Conservation (phyloP, 2,888 invertebrate species). For the Teleogryllus oceanicus region DNA sequence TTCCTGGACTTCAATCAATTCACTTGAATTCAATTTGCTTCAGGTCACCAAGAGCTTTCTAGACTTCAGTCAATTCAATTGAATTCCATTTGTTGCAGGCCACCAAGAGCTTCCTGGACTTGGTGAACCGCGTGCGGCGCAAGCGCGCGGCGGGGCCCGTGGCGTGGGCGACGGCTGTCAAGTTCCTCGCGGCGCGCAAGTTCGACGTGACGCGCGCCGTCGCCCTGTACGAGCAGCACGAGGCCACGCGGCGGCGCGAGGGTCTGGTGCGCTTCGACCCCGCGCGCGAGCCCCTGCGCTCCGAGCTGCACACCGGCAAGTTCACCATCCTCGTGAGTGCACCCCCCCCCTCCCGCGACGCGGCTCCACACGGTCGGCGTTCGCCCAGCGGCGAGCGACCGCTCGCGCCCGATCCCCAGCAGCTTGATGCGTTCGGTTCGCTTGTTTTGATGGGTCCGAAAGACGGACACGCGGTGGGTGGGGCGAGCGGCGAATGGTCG, state of each 20-base stretch:
- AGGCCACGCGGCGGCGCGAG: slow-evolving; percentile 81
- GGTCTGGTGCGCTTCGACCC: slow-evolving; percentile 82
- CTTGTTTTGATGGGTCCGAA: too few species aligned
- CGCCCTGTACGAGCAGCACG: slow-evolving; percentile 88
- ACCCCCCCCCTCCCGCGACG: neutral
- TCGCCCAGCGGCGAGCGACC: too few species aligned
- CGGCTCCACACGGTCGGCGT: too few species aligned
- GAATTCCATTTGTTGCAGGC: slow-evolving; percentile 56
- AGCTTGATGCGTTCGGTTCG: too few species aligned
- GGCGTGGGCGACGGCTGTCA: slow-evolving; percentile 84
- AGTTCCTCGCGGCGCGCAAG: slow-evolving; percentile 89
- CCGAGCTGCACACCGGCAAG: slow-evolving; percentile 88
- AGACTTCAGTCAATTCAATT: neutral
- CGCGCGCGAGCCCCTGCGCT: slow-evolving; percentile 73
- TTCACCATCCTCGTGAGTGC: slow-evolving; percentile 85
- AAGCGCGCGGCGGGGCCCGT: slow-evolving; percentile 59
- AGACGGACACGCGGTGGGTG: too few species aligned
- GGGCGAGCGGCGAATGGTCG: too few species aligned
- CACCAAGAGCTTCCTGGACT: slow-evolving; percentile 75
- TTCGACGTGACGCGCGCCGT: slow-evolving; percentile 89
- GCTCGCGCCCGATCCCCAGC: too few species aligned
- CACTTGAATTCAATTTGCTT: neutral
- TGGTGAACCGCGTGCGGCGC: slow-evolving; percentile 60
- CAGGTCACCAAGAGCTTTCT: too few species aligned
- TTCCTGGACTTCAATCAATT: too few species aligned